Base-by-base conservation (phyloP, 1,140 invertebrate genomes). In the Drosophila tsacasi region DNA sequence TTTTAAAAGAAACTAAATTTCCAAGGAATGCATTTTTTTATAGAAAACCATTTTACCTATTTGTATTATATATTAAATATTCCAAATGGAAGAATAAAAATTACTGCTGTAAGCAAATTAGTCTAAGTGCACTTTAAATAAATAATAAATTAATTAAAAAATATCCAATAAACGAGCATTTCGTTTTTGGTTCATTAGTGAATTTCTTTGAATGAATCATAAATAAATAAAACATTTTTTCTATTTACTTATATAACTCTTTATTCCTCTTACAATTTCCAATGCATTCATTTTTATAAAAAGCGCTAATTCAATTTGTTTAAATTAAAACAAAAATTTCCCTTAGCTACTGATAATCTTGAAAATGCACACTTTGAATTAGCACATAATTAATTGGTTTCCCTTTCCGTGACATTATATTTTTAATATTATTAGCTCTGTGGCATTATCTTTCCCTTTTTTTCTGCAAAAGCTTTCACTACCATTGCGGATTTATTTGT, bases 351-450 rank as follows among this genome's bases (percentile, higher is more conserved):
- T 25, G 12, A 46, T 49, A 35, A 68, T 32, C 32, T 50, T 25
- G 10, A 4, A 49, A 65, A 63, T 37, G 21, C 5, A 40, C 27
- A 66, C 47, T 47, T 47, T 47, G 30, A 67, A 67, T 67, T 67
- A 67, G 9, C 65, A 65, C 23, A 47, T 19, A 49, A 67, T 62
- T 64, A 67, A 67, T 67, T 64, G 59, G 47, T 64, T 65, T 67
- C 30, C 19, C 46, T 64, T 46, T 44, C 27, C 39, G 37, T 55
- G 13, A 13, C 2, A 32, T 65, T 60, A 15, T 65, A 65, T 30
- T 17, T 63, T 21, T 30, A 21, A 60, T 30, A 60, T 60, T 47
- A 39, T 67, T 27, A 63, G 23, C 42, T 47, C 21, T 35, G 21
- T 64, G 64, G 59, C n/a, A 30, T 63, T 64, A 37, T 63, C 13